A percentile compares a stretch with the other conserved stretches of the same genome.
Evolutionary conservation across 2,888 invertebrate genomes (phyloP).

Genomic region (Loripinus fragilis): DNA sequence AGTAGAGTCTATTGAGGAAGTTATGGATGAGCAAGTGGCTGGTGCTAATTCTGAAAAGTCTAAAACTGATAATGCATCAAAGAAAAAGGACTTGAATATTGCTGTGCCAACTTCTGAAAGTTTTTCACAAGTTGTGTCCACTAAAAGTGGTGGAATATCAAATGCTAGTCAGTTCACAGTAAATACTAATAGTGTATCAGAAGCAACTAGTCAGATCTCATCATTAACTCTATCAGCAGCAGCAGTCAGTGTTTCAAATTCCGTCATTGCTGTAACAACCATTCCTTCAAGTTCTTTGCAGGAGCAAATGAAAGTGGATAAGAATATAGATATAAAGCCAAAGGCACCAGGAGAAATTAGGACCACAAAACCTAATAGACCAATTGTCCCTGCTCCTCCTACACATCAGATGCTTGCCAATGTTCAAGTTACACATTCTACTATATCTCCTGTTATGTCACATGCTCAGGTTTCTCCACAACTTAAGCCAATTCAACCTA

Average conservation of each 20-base stretch:
- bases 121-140: neutral
- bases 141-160: neutral
- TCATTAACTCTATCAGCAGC: slow-evolving; percentile 33
- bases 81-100: slow-evolving; percentile 41
- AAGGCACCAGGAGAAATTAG: slow-evolving; percentile 57
- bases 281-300: slow-evolving; percentile 50
- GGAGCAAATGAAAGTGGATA: slow-evolving; percentile 52
- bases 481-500: slow-evolving; percentile 83
- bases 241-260: slow-evolving; percentile 20
- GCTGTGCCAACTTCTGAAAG: neutral
- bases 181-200: slow-evolving; percentile 26
- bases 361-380: slow-evolving; percentile 68
- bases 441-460: slow-evolving; percentile 69
- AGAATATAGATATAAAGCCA: slow-evolving; percentile 67
- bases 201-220: slow-evolving; percentile 32
- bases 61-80: slow-evolving; percentile 45
- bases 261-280: slow-evolving; percentile 59
- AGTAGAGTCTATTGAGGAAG: slow-evolving; percentile 40
- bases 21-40: slow-evolving; percentile 26
- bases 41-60: slow-evolving; percentile 13
- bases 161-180: slow-evolving; percentile 45
- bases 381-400: slow-evolving; percentile 81
- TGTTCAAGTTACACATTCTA: slow-evolving; percentile 71
- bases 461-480: slow-evolving; percentile 72
- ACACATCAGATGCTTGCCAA: slow-evolving; percentile 72